phyloP scores from a whole-genome alignment of 2,888 invertebrate species.

The Rotaria macrura region DNA sequence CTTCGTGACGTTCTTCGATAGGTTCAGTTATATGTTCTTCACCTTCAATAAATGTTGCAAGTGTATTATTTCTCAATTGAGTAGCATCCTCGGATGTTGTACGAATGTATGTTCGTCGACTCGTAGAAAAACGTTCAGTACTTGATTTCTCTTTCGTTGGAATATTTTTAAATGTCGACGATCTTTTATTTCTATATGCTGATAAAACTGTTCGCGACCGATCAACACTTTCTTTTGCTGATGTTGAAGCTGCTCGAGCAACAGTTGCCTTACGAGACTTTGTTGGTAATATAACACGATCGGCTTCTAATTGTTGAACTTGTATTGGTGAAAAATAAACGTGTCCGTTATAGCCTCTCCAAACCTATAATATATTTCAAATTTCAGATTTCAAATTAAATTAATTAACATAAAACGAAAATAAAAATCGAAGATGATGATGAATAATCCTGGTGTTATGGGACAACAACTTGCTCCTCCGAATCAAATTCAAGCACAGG shows the following conservation, averaged over 20 bases:
- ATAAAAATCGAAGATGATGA: neutral
- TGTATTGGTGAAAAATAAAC: slow-evolving; percentile 46
- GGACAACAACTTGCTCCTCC: neutral
- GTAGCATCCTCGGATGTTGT: neutral
- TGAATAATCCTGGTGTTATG: neutral
- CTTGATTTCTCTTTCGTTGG: neutral
- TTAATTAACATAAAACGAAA: too few relatives aligned
- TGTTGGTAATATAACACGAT: neutral
- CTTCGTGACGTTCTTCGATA: neutral
- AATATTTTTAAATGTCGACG: neutral
- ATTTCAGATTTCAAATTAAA: neutral
- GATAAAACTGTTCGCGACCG: neutral
- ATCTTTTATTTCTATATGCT: neutral
- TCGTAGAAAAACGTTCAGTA: neutral
- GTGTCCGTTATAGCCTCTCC: slow-evolving; percentile 48
- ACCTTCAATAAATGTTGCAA: neutral
- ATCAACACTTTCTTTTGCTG: neutral
- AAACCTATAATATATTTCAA: slow-evolving; percentile 40
- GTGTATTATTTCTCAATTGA: neutral
- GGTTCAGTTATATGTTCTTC: neutral
- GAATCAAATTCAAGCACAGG: neutral
- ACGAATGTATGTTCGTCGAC: neutral
- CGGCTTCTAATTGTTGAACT: neutral
- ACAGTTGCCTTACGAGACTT: neutral
- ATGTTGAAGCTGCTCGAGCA: neutral